Conservation (phyloP, 2,113 vertebrate species). For the Oncorhynchus kisutch region DNA sequence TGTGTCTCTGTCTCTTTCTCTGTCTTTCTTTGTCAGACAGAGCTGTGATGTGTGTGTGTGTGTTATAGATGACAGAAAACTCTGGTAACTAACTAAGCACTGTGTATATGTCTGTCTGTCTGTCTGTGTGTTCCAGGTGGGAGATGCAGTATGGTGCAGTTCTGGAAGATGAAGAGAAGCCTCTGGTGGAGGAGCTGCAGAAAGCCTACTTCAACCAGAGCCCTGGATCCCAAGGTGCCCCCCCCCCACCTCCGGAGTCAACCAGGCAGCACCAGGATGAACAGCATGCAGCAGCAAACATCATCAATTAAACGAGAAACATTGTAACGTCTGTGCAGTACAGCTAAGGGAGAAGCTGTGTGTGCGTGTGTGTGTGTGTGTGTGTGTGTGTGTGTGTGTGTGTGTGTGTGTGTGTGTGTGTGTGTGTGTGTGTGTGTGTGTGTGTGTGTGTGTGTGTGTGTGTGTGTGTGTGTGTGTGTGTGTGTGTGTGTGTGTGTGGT, state of each 20-base stretch:
- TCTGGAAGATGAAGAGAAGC: conserved; percentile 84
- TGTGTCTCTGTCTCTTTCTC: neutral
- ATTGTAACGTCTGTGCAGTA: neutral
- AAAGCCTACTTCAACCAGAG: conserved; percentile 69
- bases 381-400: too few relatives aligned
- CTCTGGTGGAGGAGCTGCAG: conserved; percentile 82
- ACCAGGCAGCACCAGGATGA: conserved; percentile 36
- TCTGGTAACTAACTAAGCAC: neutral
- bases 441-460: too few relatives aligned
- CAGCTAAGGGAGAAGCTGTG: conserved; percentile 4
- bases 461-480: neutral
- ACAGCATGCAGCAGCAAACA: conserved; percentile 52
- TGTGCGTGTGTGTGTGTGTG: neutral
- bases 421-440: too few relatives aligned
- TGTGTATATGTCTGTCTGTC: neutral
- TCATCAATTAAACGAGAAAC: conserved; percentile 21
- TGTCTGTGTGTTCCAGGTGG: conserved; percentile 80
- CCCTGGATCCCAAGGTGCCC: conserved; percentile 41
- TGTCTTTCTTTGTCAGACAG: neutral
- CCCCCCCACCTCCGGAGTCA: conserved; percentile 22
- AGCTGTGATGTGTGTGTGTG: neutral
- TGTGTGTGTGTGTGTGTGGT: neutral
- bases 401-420: too few relatives aligned
- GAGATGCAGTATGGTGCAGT: conserved; percentile 85
- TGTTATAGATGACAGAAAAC: neutral